Conservation (phyloP, 2,113 vertebrate species). For the Ascaphus truei region DNA sequence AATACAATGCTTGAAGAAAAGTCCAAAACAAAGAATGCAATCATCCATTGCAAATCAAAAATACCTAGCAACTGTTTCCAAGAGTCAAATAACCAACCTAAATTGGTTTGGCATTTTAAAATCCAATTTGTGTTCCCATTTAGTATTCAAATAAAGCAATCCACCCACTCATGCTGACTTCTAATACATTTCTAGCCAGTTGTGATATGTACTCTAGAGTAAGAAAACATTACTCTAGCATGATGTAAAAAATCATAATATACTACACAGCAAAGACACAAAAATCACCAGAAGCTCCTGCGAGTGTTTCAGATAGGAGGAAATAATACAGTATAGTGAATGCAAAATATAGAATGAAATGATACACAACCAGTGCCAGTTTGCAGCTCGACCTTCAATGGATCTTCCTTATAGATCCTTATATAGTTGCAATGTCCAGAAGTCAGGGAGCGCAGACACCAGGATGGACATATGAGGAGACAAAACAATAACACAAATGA, state of each 20-base stretch:
- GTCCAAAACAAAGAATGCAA: neutral
- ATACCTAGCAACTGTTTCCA: slow-evolving; percentile 27
- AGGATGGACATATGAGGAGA: too few relatives aligned
- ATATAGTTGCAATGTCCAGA: too few relatives aligned
- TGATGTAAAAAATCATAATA: neutral
- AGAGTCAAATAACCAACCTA: slow-evolving; percentile 29
- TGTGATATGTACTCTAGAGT: neutral
- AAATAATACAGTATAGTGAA: too few relatives aligned
- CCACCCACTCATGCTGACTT: slow-evolving; percentile 28
- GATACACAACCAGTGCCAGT: too few relatives aligned
- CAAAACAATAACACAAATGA: too few relatives aligned
- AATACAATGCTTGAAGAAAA: neutral
- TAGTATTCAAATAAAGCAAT: slow-evolving; percentile 29
- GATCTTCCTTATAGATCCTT: too few relatives aligned
- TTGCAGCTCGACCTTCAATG: too few relatives aligned
- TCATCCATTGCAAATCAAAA: slow-evolving; percentile 29
- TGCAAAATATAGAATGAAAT: too few relatives aligned
- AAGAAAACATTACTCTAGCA: neutral
- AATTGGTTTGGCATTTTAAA: slow-evolving; percentile 37
- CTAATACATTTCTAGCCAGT: slow-evolving; percentile 22
- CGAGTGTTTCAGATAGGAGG: too few relatives aligned
- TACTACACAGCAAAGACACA: too few relatives aligned
- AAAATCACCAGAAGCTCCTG: too few relatives aligned
- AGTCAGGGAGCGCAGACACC: too few relatives aligned
- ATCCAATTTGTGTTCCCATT: slow-evolving; percentile 24